Conservation (phyloP, 2,888 invertebrate genomes). For the Piscicola geometra region DNA sequence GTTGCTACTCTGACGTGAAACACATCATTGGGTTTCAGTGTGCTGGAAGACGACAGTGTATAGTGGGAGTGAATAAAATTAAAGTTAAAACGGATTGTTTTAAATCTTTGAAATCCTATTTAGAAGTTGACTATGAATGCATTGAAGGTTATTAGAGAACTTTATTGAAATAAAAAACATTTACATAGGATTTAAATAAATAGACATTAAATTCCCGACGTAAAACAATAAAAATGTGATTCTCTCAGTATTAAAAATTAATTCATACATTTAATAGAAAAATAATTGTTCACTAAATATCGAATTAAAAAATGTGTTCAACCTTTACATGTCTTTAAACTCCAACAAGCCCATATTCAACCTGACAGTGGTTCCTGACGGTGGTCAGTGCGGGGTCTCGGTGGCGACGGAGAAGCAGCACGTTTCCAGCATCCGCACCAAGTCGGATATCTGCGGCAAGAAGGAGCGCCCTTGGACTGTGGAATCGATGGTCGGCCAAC, state of each 20-base stretch:
- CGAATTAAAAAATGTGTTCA: no score
- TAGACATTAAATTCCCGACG: background rate
- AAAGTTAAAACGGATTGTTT: background rate
- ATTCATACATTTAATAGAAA: no score
- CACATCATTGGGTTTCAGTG: constrained; percentile 7
- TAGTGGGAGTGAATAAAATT: background rate
- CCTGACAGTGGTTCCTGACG: constrained; percentile 9
- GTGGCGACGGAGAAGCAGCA: constrained; percentile 13
- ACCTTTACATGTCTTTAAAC: no score
- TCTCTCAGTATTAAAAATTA: no score
- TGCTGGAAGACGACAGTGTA: background rate
- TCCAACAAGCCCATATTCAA: background rate
- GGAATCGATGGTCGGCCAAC: constrained; percentile 17
- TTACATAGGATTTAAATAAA: background rate
- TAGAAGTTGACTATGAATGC: background rate
- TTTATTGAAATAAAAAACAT: no score
- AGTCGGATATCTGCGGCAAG: constrained; percentile 10
- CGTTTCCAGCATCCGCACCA: constrained; percentile 11
- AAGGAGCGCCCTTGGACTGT: constrained; percentile 19
- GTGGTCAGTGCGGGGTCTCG: background rate
- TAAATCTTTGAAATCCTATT: background rate
- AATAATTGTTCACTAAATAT: no score
- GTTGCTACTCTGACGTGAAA: constrained; percentile 14
- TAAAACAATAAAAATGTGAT: background rate
- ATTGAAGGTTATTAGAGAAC: background rate